Evolutionary conservation across 2,113 vertebrate species (phyloP).

Genomic region (Scophthalmus maximus): DNA sequence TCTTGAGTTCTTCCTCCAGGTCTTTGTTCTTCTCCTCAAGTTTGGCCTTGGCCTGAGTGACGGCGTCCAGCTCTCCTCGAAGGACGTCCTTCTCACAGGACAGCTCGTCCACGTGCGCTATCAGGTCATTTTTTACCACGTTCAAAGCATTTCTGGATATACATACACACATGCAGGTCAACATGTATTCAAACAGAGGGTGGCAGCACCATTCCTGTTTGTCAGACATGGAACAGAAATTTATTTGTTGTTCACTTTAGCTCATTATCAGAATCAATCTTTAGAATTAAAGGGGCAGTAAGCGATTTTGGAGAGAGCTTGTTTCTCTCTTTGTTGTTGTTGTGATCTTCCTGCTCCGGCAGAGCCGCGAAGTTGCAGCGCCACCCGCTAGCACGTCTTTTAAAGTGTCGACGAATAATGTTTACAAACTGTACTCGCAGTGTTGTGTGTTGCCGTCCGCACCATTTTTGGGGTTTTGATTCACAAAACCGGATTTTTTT

Average conservation of each 20-base stretch:
- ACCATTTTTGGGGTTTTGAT: too few relatives aligned
- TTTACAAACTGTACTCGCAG: too few relatives aligned
- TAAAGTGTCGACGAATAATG: too few relatives aligned
- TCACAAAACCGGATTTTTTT: too few relatives aligned
- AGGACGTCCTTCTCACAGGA: slow-evolving; percentile 94
- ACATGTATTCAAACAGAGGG: slow-evolving; percentile 10
- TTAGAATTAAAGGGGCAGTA: too few relatives aligned
- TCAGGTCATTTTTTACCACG: slow-evolving; percentile 97
- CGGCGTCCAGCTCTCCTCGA: slow-evolving; percentile 89
- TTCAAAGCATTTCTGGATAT: slow-evolving; percentile 93
- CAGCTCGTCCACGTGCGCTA: slow-evolving; percentile 92
- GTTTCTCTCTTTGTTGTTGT: too few relatives aligned
- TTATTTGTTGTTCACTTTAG: neutral
- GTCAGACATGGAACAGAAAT: neutral
- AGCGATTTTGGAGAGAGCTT: too few relatives aligned
- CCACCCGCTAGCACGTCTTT: too few relatives aligned
- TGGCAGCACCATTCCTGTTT: slow-evolving; percentile 23
- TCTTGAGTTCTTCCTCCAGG: slow-evolving; percentile 94
- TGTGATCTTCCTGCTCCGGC: too few relatives aligned
- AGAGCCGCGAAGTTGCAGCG: too few relatives aligned
- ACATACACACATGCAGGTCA: neutral
- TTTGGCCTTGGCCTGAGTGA: slow-evolving; percentile 90
- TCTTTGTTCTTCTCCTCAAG: slow-evolving; percentile 95
- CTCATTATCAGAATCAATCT: too few relatives aligned
- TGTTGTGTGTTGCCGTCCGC: too few relatives aligned